Evolutionary conservation across 35 echinoderm and acorn worm genomes (phyloP).

Genomic region (Ophiothrix spiculata): DNA sequence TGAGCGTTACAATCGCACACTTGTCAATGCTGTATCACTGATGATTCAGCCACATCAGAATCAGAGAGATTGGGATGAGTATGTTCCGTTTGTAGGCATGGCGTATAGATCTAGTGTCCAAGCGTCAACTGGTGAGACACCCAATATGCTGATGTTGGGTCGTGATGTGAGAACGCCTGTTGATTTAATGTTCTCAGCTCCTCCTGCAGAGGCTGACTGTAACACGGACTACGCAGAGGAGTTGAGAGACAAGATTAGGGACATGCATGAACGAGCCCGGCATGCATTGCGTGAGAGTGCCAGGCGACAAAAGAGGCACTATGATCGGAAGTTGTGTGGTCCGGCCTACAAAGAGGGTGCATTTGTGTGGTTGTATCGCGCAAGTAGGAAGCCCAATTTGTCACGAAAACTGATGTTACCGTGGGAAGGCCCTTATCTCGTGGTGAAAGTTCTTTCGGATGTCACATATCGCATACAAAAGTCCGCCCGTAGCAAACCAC

Average conservation of each 20-base stretch:
- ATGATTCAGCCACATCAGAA: too few species aligned
- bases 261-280: constrained; percentile 25
- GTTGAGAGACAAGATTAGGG: not conserved
- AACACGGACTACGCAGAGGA: constrained; percentile 19
- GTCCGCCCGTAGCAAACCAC: not conserved
- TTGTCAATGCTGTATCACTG: too few species aligned
- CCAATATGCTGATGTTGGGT: too few species aligned
- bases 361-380: constrained; percentile 58
- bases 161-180: too few species aligned
- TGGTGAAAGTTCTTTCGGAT: constrained; percentile 51
- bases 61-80: too few species aligned
- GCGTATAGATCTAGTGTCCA: too few species aligned
- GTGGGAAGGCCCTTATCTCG: constrained; percentile 69
- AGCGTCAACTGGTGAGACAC: too few species aligned
- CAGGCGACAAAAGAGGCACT: constrained; percentile 8
- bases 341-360: not conserved
- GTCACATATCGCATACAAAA: constrained; percentile 36
- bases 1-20: too few species aligned
- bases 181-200: too few species aligned
- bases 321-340: constrained; percentile 31
- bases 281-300: not conserved
- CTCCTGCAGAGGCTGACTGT: not conserved
- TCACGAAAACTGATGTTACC: constrained; percentile 38
- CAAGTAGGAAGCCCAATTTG: constrained; percentile 38
- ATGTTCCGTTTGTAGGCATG: too few species aligned